Percentiles rank a stretch among this genome's conserved stretches.
phyloP scores from a whole-genome alignment of 2,113 vertebrate species.

The Calidris pugnax region DNA sequence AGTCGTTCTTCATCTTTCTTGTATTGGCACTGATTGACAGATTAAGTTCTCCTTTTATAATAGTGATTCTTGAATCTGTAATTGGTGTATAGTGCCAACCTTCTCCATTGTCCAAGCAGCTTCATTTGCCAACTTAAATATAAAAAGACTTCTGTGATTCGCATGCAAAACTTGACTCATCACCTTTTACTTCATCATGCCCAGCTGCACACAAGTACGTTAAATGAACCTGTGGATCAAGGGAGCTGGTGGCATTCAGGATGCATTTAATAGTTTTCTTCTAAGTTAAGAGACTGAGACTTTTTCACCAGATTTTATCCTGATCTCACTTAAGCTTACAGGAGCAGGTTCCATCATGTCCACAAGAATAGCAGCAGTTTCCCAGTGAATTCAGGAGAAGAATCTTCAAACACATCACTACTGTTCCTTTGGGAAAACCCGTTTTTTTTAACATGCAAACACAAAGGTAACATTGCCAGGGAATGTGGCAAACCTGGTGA shows the following conservation, averaged over 20 bases:
- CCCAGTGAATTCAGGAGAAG: background rate
- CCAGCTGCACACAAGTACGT: accelerated
- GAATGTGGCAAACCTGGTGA: background rate
- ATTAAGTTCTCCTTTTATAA: background rate
- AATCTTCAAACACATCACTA: background rate
- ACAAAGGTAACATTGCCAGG: background rate
- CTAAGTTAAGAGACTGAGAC: background rate
- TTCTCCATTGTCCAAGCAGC: background rate
- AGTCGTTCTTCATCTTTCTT: background rate
- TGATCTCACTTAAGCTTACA: background rate
- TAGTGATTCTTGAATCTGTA: background rate
- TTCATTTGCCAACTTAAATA: background rate
- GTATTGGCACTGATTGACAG: background rate
- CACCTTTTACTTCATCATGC: background rate
- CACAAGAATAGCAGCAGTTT: background rate
- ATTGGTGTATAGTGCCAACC: accelerated
- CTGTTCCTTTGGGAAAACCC: background rate
- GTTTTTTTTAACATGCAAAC: background rate
- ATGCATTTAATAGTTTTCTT: background rate
- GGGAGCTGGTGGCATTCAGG: background rate
- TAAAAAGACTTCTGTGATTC: background rate
- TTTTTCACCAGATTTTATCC: background rate
- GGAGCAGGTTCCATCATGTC: background rate
- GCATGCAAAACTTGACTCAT: background rate
- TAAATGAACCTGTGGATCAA: background rate